Percentiles rank a stretch among this genome's conserved stretches.
These are phyloP conservation scores for Zoanthus sociatus DNA, from an alignment of 92 coral and sea anemone species.

Conservation along the genomic window DNA sequence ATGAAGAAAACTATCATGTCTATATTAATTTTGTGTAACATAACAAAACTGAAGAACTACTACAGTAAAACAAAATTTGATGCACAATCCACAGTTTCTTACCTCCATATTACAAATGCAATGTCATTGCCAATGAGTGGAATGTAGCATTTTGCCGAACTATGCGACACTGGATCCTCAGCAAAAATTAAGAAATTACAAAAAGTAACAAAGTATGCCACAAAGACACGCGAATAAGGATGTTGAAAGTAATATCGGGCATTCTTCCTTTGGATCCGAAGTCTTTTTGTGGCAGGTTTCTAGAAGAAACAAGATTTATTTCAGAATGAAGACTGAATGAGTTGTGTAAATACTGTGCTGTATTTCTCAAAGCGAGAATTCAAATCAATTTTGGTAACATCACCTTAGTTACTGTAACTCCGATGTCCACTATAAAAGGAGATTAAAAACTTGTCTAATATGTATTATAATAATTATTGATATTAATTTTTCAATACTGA, in stretches of 20 bases:
- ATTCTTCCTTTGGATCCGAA: slow-evolving; percentile 86
- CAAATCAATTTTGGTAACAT: too few species aligned
- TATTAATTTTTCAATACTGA: too few species aligned
- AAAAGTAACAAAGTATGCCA: slow-evolving; percentile 92
- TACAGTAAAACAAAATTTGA: not conserved
- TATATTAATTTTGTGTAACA: too few species aligned
- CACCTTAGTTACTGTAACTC: too few species aligned
- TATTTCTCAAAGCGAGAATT: too few species aligned
- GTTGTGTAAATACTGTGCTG: too few species aligned
- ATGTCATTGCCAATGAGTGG: slow-evolving; percentile 92
- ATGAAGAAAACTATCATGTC: too few species aligned
- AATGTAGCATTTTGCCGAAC: slow-evolving; percentile 81
- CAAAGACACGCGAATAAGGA: slow-evolving; percentile 88
- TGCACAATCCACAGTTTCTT: not conserved
- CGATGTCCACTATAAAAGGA: too few species aligned
- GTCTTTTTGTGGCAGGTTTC: slow-evolving; percentile 47
- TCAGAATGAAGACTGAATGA: too few species aligned
- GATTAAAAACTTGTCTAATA: too few species aligned
- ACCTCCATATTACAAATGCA: slow-evolving; percentile 93
- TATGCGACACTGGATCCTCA: slow-evolving; percentile 98
- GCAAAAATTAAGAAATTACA: slow-evolving; percentile 96
- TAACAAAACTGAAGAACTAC: not conserved
- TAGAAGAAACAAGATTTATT: not conserved
- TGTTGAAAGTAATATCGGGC: slow-evolving; percentile 96
- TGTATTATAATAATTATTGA: too few species aligned